Base-by-base conservation (phyloP, 2,113 vertebrate species). In the Neodon shergylaensis region DNA sequence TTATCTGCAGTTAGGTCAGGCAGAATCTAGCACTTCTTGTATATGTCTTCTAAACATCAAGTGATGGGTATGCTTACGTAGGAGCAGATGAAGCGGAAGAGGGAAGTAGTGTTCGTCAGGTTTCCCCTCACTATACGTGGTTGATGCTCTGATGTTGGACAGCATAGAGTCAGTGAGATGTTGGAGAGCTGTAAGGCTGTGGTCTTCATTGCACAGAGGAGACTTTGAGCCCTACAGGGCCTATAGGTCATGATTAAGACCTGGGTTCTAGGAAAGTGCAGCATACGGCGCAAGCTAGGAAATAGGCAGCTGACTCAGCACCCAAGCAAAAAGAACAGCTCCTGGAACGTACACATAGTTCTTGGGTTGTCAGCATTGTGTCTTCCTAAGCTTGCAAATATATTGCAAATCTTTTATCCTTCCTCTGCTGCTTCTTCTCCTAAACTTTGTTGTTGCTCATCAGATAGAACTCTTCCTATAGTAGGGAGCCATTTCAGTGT, bases 391-490 rank as follows among this genome's bases (percentile, higher is more conserved):
- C 88, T 77, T 19, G n/a, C 78, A 82, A 33, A 16, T 49, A 17
- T 36, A 33, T 76, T 26, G 2, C 16, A n/a, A 72, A 33, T 47
- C 42, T 81, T 66, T 36, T 52, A 17, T 68, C 17, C 24, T 88
- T 68, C 17, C 24, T 88, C 26, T 4, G 39, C 14, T 61, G 21
- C 3, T 33, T 42, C 44, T 90, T 90, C 72, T 72, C 19, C n/a
- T 77, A 22, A 10, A 12, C 47, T 22, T 73, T 52, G 42, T 42
- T 4, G 33, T n/a, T 47, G 70, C 33, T 58, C 22, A 63, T 79
- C 4, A 2, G 58, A 19, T 66, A 13, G 24, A 21, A 0, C 4
- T 49, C 2, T 36, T 86, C 7, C 33, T 0, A 1, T 8, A 4
- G 36, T 11, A 39, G 49, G 49, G 52, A 42, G 12, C 24, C 0